Conservation (phyloP, 2,113 vertebrate genomes). For the Prinia subflava region DNA sequence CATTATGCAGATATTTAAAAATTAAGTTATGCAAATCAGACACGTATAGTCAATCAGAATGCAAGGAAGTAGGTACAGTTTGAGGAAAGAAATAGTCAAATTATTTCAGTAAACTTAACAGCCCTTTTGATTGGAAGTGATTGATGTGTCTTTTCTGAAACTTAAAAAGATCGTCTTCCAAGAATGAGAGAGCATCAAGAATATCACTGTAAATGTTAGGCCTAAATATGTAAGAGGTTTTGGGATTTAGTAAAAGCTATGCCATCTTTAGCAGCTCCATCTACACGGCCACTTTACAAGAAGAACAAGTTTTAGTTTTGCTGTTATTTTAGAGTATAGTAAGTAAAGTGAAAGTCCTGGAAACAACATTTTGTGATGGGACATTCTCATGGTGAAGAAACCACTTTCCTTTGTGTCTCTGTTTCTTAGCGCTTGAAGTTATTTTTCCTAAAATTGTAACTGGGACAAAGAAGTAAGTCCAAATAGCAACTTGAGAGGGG, state of each 20-base stretch:
- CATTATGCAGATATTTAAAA: conserved; percentile 30
- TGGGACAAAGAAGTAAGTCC: background rate
- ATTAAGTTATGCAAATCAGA: conserved; percentile 45
- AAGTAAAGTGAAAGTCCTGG: background rate
- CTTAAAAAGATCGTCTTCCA: background rate
- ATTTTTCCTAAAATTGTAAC: background rate
- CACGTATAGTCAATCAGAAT: conserved; percentile 28
- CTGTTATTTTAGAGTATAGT: background rate
- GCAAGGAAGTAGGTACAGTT: background rate
- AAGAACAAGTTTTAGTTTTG: background rate
- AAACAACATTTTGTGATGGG: background rate
- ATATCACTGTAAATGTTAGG: background rate
- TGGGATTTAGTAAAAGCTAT: background rate
- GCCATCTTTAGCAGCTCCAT: background rate
- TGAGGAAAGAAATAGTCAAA: background rate
- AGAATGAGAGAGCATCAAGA: background rate
- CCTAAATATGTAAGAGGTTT: background rate
- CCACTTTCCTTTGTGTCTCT: background rate
- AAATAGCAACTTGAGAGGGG: background rate
- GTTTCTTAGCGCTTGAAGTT: background rate
- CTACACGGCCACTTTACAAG: background rate
- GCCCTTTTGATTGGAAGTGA: background rate
- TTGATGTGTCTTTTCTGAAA: background rate
- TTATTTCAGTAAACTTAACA: background rate
- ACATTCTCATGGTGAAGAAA: background rate